Conservation (phyloP, 1,140 invertebrate species). For the Cydia fagiglandana region DNA sequence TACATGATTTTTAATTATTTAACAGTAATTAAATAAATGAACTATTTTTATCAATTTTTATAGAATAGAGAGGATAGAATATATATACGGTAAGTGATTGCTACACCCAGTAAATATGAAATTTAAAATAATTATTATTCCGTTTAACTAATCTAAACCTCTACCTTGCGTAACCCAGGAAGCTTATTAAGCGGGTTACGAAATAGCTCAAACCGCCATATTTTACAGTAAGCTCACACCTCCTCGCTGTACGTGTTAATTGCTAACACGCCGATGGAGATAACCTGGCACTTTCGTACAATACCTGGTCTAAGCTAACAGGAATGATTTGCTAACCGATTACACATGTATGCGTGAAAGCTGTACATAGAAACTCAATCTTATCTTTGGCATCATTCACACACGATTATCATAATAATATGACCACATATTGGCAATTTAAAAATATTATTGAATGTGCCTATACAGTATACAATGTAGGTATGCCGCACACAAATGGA, state of each 20-base stretch:
- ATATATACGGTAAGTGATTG: too few relatives aligned
- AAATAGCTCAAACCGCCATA: conserved; percentile 2
- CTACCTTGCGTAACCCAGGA: conserved; percentile 20
- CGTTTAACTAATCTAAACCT: not conserved
- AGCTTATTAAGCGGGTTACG: conserved; percentile 20
- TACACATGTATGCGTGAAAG: not conserved
- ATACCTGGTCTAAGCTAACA: not conserved
- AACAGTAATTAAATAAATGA: too few relatives aligned
- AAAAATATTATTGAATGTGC: too few relatives aligned
- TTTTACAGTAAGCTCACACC: conserved; percentile 18
- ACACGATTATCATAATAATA: too few relatives aligned
- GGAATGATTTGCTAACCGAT: not conserved
- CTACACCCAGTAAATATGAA: not conserved
- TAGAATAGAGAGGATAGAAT: too few relatives aligned
- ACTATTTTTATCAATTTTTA: too few relatives aligned
- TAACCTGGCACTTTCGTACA: conserved; percentile 19
- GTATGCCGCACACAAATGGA: too few relatives aligned
- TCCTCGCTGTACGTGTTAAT: conserved; percentile 23
- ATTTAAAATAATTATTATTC: not conserved
- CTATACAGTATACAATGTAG: too few relatives aligned
- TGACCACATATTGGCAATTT: too few relatives aligned
- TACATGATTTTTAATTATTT: too few relatives aligned
- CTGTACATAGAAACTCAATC: not conserved
- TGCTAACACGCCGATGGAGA: conserved; percentile 11
- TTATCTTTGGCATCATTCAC: too few relatives aligned